phyloP scores from a whole-genome alignment of 2,797 vertebrate species.

The Microctenopoma stevenorrisi region DNA sequence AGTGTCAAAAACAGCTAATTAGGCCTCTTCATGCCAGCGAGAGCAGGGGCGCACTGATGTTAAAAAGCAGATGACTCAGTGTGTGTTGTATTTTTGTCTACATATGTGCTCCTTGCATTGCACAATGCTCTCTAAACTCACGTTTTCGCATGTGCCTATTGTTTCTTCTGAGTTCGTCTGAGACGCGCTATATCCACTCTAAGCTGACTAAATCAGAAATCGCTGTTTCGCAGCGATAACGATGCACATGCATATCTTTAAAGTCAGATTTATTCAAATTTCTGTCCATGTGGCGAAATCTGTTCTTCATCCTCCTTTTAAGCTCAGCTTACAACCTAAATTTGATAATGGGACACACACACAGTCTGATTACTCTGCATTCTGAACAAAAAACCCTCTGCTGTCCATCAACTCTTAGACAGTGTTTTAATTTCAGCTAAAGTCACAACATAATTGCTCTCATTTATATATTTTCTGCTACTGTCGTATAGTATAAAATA shows the following conservation, averaged over 20 bases:
- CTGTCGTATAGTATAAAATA: constrained; percentile 35
- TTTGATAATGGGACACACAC: constrained; percentile 4
- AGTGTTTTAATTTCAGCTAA: constrained; percentile 28
- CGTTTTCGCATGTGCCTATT: neutral
- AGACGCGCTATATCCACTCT: neutral
- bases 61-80: constrained; percentile 71
- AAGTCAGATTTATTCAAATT: constrained; percentile 6
- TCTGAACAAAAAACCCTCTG: constrained; percentile 2
- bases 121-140: constrained; percentile 25
- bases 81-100: constrained; percentile 53
- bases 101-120: constrained; percentile 15
- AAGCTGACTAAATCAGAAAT: constrained; percentile 9
- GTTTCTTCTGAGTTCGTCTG: constrained; percentile 22
- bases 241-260: constrained; percentile 1
- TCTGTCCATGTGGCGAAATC: neutral
- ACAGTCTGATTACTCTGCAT: constrained; percentile 11
- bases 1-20: constrained; percentile 85
- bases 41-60: constrained; percentile 63
- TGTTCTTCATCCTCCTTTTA: neutral
- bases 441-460: constrained; percentile 44
- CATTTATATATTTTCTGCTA: constrained; percentile 35
- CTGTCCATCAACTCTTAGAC: constrained; percentile 21
- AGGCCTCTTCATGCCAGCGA: constrained; percentile 77
- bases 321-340: constrained; percentile 13
- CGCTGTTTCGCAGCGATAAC: constrained; percentile 14